A percentile compares a stretch with the other conserved stretches of the same genome.
phyloP scores from a whole-genome alignment of 2,888 invertebrate species.

The Patella ulyssiponensis region DNA sequence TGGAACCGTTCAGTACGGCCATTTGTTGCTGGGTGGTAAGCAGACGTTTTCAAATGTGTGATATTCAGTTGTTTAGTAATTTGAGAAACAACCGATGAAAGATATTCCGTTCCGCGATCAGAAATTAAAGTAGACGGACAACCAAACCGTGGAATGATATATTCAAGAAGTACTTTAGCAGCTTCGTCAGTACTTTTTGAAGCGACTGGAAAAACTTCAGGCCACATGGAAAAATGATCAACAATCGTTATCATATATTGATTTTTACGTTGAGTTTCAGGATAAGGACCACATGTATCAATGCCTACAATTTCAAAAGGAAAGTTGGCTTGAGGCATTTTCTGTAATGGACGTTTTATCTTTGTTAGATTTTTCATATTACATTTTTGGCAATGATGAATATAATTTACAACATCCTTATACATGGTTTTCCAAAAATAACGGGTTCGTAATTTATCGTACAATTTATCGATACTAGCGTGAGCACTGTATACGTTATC shows the following conservation, averaged over 20 bases:
- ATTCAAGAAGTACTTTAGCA: neutral
- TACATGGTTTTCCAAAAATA: constrained; percentile 17
- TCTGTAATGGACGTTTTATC: neutral
- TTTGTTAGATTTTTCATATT: neutral
- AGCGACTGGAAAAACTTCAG: neutral
- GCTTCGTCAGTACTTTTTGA: neutral
- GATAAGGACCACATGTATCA: constrained; percentile 4
- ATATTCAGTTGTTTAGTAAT: constrained; percentile 14
- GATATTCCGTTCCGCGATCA: constrained; percentile 19
- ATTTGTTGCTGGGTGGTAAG: constrained; percentile 16
- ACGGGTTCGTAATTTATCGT: neutral
- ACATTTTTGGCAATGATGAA: constrained; percentile 11
- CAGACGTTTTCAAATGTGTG: constrained; percentile 1
- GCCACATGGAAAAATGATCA: neutral
- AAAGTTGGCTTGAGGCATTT: neutral
- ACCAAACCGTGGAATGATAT: constrained; percentile 1
- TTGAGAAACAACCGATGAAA: neutral
- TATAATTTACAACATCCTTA: neutral
- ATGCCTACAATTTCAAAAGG: neutral
- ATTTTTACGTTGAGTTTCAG: neutral
- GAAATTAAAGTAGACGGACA: constrained; percentile 6
- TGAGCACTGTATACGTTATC: constrained; percentile 7
- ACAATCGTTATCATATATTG: neutral
- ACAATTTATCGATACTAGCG: constrained; percentile 16
- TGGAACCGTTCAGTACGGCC: constrained; percentile 17